Base-by-base conservation (phyloP, 2,113 vertebrate species). In the Gambusia holbrooki region DNA sequence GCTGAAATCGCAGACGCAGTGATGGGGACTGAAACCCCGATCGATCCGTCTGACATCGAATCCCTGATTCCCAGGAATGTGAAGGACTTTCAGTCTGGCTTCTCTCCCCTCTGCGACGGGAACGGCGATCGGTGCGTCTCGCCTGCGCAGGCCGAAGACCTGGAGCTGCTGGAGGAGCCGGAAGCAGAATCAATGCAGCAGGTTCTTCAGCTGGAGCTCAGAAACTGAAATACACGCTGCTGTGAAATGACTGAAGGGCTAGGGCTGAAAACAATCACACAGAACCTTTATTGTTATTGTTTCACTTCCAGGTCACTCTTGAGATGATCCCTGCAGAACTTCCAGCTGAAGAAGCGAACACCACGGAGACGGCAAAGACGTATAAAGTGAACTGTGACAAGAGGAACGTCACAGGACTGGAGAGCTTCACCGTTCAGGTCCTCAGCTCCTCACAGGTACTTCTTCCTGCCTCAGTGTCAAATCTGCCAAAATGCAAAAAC, bases 371-470 rank as follows among this genome's bases (percentile, higher is more conserved):
- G 5, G 73, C 94, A 25, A 98, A 95, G 80, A 93, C 94, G 0
- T 96, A 95, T 27, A 99, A 98, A 87, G 97, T 99, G 54, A 97
- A 54, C 93, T 99, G 97, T 74, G 96, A 98, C 68, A 95, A 94
- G 86, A 95, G 96, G 25, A 98, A 97, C 83, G 71, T 92, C 40
- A 96, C 95, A 0, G 95, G 91, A 1, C 11, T 94, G 0, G 92
- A 94, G 0, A 91, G 58, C 77, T 93, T 95, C 77, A 90, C 92
- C 0, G 93, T 98, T 73, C 96, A 96, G 69, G 94, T 99, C 84
- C 95, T 99, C 54, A 97, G 97, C 64, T 90, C 94, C 27, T 97
- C 97, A 0, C 97, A 99, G 95, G 97, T 98, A 88, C 0, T 40
- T 0, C 14, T 60, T 25, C 9, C 0, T 45, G 61, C 29, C 28